Evolutionary conservation across 2,888 invertebrate species (phyloP).

Genomic region (Alviniconcha strummeri): DNA sequence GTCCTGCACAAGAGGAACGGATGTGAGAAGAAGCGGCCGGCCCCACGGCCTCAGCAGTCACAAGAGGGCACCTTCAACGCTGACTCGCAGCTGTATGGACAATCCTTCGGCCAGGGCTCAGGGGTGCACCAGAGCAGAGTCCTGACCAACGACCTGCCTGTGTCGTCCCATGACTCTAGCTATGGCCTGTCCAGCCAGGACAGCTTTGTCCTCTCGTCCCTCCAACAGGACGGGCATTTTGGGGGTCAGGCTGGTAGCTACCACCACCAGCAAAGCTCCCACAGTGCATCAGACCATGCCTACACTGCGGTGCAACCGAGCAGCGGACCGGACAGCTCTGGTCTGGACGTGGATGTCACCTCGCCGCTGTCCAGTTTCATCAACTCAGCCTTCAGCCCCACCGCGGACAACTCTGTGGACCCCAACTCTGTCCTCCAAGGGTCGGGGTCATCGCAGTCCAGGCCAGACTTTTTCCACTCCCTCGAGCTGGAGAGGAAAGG

Average conservation of each 20-base stretch:
- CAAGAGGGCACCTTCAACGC: slow-evolving; percentile 20
- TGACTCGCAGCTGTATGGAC: slow-evolving; percentile 14
- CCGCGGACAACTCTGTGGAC: slow-evolving; percentile 37
- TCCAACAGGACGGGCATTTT: slow-evolving; percentile 4
- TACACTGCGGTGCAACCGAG: neutral
- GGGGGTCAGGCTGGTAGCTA: neutral
- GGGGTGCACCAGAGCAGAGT: neutral
- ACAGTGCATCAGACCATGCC: neutral
- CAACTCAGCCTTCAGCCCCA: slow-evolving; percentile 46
- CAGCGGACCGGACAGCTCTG: neutral
- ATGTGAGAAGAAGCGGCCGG: slow-evolving; percentile 5
- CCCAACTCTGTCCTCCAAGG: slow-evolving; percentile 47
- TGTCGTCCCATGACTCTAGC: neutral
- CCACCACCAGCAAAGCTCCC: neutral
- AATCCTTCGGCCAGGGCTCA: neutral
- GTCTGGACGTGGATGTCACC: slow-evolving; percentile 40
- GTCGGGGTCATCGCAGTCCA: slow-evolving; percentile 41
- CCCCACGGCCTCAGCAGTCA: neutral
- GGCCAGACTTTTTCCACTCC: slow-evolving; percentile 86
- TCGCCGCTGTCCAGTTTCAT: slow-evolving; percentile 44
- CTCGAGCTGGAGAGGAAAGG: slow-evolving; percentile 75
- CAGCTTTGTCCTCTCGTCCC: neutral
- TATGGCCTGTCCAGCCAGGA: slow-evolving; percentile 24
- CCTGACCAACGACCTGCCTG: neutral
- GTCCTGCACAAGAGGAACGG: slow-evolving; percentile 84